Conservation (phyloP, 2,888 invertebrate genomes). For the Hydraecia micacea region DNA sequence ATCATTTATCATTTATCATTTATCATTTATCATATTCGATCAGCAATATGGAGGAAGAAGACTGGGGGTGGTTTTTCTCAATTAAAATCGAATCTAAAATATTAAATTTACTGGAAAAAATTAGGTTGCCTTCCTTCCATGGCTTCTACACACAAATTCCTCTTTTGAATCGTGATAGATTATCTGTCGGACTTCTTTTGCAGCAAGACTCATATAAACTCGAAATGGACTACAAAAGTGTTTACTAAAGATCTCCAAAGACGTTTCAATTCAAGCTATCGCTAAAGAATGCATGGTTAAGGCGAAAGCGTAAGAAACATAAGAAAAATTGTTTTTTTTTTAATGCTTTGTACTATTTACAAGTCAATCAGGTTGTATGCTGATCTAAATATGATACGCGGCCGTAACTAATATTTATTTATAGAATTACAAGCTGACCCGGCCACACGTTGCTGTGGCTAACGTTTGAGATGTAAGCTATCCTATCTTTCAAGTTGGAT, state of each 20-base stretch:
- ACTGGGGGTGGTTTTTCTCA: background rate
- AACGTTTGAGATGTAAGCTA: too few species aligned
- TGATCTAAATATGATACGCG: too few species aligned
- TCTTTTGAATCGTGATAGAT: background rate
- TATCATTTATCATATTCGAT: too few species aligned
- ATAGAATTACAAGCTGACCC: too few species aligned
- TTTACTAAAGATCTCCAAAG: background rate
- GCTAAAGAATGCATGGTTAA: background rate
- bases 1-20: too few species aligned
- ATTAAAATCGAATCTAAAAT: background rate
- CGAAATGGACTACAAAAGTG: background rate
- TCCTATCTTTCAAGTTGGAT: too few species aligned
- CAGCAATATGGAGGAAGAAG: background rate
- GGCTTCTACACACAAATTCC: background rate
- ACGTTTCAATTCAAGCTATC: background rate
- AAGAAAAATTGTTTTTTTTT: too few species aligned
- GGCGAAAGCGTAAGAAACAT: too few species aligned
- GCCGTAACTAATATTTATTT: too few species aligned
- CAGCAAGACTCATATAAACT: background rate
- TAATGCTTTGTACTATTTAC: too few species aligned
- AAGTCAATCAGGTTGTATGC: too few species aligned
- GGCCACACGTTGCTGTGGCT: too few species aligned
- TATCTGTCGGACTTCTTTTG: background rate
- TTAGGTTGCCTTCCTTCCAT: background rate
- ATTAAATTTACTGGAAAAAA: background rate